Base-by-base conservation (phyloP, 2,797 vertebrate genomes). In the Scyliorhinus canicula region DNA sequence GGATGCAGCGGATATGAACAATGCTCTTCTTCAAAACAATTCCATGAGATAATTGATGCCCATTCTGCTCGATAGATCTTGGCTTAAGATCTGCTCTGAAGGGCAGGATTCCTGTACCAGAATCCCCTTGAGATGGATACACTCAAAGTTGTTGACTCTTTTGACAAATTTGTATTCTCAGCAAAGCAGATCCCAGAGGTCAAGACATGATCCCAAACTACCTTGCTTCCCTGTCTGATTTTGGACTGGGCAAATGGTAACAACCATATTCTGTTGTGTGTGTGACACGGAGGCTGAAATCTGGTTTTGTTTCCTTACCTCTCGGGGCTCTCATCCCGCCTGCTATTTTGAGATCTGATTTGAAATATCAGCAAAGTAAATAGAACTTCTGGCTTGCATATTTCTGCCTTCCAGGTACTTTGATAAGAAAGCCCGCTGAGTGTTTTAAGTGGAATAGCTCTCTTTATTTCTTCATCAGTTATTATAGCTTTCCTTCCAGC, bases 401-500 rank as follows among this genome's bases (percentile, higher is more conserved):
- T 91, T 91, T 28, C 60, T 65, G 88, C 60, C 88, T 44, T 91
- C n/a, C 60, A 26, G 60, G 88, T 44, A 26, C n/a, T 91, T 65
- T 91, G 57, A 65, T 44, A 26, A 65, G 63, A 65, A 91, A 65
- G 11, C 88, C 88, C 28, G 88, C 88, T 65, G 88, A 28, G 88
- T 60, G 3, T 60, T 65, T 28, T 65, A 91, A 65, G 57, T 91
- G 60, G 88, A 91, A 65, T 91, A 40, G 65, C 65, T 91, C 24
- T 63, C 35, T 65, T 91, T 91, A 65, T 91, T 91, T 44, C 60
- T 91, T 28, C n/a, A 65, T 21, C 88, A 65, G 19, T 44, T 65
- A 91, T 44, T 63, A 91, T 91, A 65, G 60, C n/a, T 91, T 65
- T 65, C 88, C 88, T 91, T 91, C 88, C 88, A 91, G 88, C 57